Percentiles rank a stretch among this genome's conserved stretches.
phyloP scores from a whole-genome alignment of 2,888 invertebrate genomes.

The Idaea aversata region DNA sequence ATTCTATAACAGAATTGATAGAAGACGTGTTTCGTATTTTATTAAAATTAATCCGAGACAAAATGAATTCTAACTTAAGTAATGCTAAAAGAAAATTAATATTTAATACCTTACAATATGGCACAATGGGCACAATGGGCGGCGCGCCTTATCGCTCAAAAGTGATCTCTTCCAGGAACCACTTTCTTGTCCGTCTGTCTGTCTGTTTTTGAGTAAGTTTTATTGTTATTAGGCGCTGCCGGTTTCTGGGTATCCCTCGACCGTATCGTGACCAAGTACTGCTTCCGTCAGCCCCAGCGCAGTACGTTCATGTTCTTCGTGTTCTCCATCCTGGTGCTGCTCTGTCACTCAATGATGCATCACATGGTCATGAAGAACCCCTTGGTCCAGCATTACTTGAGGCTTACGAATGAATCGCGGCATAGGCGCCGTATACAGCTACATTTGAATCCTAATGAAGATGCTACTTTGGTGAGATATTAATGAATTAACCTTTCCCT shows the following conservation, averaged over 20 bases:
- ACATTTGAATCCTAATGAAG: conserved; percentile 91
- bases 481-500: no score
- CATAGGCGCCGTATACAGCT: conserved; percentile 88
- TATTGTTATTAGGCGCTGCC: conserved; percentile 84
- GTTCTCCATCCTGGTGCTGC: conserved; percentile 87
- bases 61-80: no score
- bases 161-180: no score
- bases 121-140: no score
- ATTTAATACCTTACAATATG: no score
- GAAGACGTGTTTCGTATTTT: neutral
- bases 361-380: conserved; percentile 88
- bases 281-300: conserved; percentile 86
- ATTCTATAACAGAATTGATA: no score
- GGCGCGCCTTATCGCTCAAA: no score
- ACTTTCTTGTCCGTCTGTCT: no score
- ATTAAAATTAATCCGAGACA: neutral
- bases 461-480: conserved; percentile 85
- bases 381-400: conserved; percentile 91
- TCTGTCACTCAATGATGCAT: conserved; percentile 88
- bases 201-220: no score
- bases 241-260: conserved; percentile 93
- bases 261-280: conserved; percentile 90
- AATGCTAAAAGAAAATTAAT: no score
- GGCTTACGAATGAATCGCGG: conserved; percentile 85
- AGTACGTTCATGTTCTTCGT: conserved; percentile 94